These are phyloP conservation scores for Parnassius mnemosyne DNA, from an alignment of 2,888 invertebrate species.

Conservation along the genomic window DNA sequence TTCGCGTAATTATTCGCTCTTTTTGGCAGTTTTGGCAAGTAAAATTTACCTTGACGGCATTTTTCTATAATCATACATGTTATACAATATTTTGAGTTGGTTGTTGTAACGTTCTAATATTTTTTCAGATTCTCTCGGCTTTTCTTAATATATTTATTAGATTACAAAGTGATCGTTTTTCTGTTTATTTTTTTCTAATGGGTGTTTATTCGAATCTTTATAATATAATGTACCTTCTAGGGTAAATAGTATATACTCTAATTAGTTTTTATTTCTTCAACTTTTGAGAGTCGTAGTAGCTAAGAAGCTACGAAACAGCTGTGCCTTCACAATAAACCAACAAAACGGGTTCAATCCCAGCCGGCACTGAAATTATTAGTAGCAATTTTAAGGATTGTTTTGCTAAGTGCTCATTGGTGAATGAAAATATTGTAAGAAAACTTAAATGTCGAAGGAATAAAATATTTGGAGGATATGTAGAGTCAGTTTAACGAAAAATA, in stretches of 20 bases:
- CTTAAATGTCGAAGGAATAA: neutral
- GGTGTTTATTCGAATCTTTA: no score
- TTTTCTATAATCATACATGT: conserved; percentile 7
- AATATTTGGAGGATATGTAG: neutral
- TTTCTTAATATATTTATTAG: no score
- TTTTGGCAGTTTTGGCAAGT: conserved; percentile 18
- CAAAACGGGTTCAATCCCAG: no score
- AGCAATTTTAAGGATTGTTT: neutral
- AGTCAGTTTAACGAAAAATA: neutral
- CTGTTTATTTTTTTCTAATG: no score
- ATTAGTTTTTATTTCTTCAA: no score
- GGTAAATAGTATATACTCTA: no score
- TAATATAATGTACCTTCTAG: no score
- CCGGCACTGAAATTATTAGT: neutral
- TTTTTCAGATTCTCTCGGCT: no score
- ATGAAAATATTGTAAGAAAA: neutral
- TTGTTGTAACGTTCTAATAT: neutral
- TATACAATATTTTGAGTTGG: conserved; percentile 10
- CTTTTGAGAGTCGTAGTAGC: no score
- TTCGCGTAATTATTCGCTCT: conserved; percentile 5
- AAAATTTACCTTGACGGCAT: conserved; percentile 15
- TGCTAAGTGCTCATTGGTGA: neutral
- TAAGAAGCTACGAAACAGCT: no score
- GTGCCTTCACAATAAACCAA: no score
- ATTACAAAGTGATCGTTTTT: no score